Evolutionary conservation across 1,140 invertebrate species (phyloP).

Genomic region (Listronotus bonariensis): DNA sequence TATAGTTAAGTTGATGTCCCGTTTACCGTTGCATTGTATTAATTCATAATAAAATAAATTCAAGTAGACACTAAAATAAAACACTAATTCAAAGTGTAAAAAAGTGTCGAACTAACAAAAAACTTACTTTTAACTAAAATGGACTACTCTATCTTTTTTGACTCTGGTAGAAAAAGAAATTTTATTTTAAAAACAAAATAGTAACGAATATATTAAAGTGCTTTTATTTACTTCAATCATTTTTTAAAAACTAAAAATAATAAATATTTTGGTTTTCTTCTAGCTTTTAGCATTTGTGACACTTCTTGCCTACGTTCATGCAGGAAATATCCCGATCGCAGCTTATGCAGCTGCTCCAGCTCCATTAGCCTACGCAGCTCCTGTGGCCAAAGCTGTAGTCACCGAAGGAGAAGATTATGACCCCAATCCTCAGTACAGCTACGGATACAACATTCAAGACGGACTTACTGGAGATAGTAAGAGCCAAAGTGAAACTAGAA

Average conservation of each 20-base stretch:
- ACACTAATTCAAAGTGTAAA: too few relatives aligned
- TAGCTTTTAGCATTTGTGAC: conserved; percentile 44
- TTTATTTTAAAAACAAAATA: too few relatives aligned
- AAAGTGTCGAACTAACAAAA: too few relatives aligned
- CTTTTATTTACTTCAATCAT: too few relatives aligned
- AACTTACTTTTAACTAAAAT: too few relatives aligned
- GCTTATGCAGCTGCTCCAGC: conserved; percentile 23
- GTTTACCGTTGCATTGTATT: too few relatives aligned
- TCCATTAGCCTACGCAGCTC: conserved; percentile 60
- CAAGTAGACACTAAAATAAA: too few relatives aligned
- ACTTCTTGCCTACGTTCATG: conserved; percentile 45
- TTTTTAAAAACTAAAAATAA: conserved; percentile 36
- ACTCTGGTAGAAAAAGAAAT: too few relatives aligned
- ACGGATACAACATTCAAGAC: conserved; percentile 64
- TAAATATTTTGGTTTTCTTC: conserved; percentile 59
- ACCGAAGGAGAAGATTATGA: conserved; percentile 60
- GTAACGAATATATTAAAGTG: too few relatives aligned
- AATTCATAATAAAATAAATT: too few relatives aligned
- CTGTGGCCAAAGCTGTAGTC: conserved; percentile 44
- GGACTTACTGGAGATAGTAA: conserved; percentile 65
- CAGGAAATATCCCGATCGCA: not conserved
- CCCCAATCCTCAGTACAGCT: conserved; percentile 62
- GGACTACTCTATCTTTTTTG: too few relatives aligned
- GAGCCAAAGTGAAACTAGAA: conserved; percentile 62
- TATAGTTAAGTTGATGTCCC: too few relatives aligned